Conservation (phyloP, 2,888 invertebrate genomes). For the Buathra laborator region DNA sequence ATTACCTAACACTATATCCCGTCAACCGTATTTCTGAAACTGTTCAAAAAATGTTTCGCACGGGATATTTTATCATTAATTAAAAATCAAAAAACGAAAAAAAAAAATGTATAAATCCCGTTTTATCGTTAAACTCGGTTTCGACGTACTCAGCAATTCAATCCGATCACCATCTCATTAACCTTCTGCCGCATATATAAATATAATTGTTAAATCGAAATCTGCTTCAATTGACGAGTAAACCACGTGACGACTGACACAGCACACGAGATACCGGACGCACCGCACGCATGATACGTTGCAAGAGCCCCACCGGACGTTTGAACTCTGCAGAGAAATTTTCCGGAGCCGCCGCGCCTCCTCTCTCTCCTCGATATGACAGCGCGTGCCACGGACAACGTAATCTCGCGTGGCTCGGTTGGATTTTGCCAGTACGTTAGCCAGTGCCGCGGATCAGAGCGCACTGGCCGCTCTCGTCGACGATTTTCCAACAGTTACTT, state of each 20-base stretch:
- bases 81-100: neutral
- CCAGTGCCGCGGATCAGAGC: constrained; percentile 82
- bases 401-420: constrained; percentile 36
- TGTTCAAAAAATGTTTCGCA: no score
- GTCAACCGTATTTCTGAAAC: no score
- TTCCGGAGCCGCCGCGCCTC: neutral
- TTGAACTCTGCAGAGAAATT: constrained; percentile 15
- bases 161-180: neutral
- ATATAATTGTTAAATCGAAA: neutral
- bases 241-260: constrained; percentile 33
- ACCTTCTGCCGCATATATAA: neutral
- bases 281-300: constrained; percentile 19
- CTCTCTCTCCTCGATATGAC: neutral
- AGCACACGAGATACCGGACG: constrained; percentile 10
- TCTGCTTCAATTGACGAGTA: neutral
- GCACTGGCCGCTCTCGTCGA: constrained; percentile 78
- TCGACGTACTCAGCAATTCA: neutral
- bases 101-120: neutral
- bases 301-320: neutral
- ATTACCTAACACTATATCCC: no score
- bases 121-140: neutral
- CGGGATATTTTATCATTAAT: no score
- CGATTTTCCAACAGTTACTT: constrained; percentile 63
- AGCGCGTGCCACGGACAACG: constrained; percentile 26
- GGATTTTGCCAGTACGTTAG: constrained; percentile 67